Base-by-base conservation (phyloP, 2,797 vertebrate species). In the Miichthys miiuy region DNA sequence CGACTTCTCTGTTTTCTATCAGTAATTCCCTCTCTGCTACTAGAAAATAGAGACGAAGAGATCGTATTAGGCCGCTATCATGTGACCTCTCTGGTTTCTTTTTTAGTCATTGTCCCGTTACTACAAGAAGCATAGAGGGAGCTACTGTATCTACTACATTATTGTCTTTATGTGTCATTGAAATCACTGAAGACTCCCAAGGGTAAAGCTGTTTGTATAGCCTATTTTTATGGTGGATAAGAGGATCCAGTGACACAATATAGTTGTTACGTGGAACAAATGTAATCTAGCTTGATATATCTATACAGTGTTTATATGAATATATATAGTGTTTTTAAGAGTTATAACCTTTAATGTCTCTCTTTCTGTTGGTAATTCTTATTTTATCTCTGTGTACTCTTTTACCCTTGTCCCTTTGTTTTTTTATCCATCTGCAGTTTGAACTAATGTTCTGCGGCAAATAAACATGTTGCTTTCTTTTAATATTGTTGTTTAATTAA, bases 61-160 rank as follows among this genome's bases (percentile, higher is more conserved):
- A 67, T 80, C 12, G 21, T 61, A 56, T 74, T 27, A 66, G n/a
- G 38, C 60, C 63, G 56, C 66, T 72, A 27, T 84, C 68, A 17
- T 77, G n/a, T 82, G 75, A 83, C 62, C 47, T 67, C 25, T 64
- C 16, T 44, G 62, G 58, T 41, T 81, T 47, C 58, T 46, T 56
- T 56, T 38, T 61, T 46, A 72, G 13, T 70, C 48, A 48, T 60
- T 82, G 56, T 78, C 16, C 27, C 16, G 54, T 81, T 73, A 48
- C 61, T 57, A 44, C 51, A 54, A 75, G 20, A 73, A 62, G 30
- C 77, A 75, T 78, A 76, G 42, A 62, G 1, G 30, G 4, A 76
- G 30, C 62, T 62, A 9, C 46, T 77, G 54, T 42, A 61, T 60
- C 67, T 10, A 17, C 38, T 11, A 16, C 44, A 42, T 68, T 63